Conservation (phyloP, 2,888 invertebrate species). For the Phyto melanocephala region DNA sequence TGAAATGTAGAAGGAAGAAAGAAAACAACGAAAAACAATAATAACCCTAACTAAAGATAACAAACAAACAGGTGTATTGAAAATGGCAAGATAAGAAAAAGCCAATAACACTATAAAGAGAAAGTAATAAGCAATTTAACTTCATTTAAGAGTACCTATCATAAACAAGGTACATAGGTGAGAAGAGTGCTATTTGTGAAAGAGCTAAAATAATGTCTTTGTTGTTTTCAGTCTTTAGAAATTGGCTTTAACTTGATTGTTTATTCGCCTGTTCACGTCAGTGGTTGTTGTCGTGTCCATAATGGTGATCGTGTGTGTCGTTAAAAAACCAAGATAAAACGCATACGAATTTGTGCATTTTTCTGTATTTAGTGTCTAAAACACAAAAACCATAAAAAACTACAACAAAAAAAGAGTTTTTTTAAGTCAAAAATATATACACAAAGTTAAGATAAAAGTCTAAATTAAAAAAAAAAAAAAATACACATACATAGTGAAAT, state of each 20-base stretch:
- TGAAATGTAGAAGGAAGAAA: conserved; percentile 1
- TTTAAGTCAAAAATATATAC: background rate
- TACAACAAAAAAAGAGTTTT: conserved; percentile 22
- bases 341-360: conserved; percentile 47
- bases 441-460: background rate
- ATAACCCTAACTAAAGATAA: background rate
- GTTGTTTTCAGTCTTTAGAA: conserved; percentile 71
- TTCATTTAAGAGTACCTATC: conserved; percentile 9
- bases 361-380: conserved; percentile 11
- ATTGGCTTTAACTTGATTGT: conserved; percentile 75
- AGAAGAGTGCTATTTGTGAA: conserved; percentile 11
- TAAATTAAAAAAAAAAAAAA: background rate
- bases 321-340: conserved; percentile 47
- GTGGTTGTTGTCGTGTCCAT: conserved; percentile 58
- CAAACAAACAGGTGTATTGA: conserved; percentile 41
- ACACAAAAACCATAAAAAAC: conserved; percentile 10
- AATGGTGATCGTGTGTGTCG: conserved; percentile 55
- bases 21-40: background rate
- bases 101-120: background rate
- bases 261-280: conserved; percentile 62
- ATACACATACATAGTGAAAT: no score
- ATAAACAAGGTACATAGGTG: background rate
- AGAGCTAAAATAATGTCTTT: conserved; percentile 30
- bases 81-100: background rate
- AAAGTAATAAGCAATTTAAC: background rate